phyloP scores from a whole-genome alignment of 2,113 vertebrate species.

The Vicugna pacos region DNA sequence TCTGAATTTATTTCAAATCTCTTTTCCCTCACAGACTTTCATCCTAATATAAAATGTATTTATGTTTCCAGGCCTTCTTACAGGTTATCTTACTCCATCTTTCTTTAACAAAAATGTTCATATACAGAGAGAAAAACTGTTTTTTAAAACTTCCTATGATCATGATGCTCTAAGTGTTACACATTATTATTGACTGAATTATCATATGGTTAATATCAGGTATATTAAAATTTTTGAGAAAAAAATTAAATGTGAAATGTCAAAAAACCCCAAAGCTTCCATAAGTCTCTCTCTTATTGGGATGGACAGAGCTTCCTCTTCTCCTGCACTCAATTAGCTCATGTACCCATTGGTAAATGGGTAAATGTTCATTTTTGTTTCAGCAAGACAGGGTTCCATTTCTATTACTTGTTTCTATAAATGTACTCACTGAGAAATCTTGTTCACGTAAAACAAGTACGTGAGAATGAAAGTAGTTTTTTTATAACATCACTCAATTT shows the following conservation, averaged over 20 bases:
- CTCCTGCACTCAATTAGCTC: background rate
- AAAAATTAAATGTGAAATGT: slow-evolving; percentile 49
- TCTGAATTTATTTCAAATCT: slow-evolving; percentile 24
- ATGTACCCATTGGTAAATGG: background rate
- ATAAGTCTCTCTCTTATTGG: background rate
- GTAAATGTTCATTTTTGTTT: slow-evolving; percentile 26
- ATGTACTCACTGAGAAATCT: slow-evolving; percentile 36
- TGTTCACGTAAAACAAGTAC: background rate
- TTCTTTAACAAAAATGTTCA: background rate
- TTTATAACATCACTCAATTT: background rate
- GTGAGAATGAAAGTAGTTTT: slow-evolving; percentile 31
- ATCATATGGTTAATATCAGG: background rate
- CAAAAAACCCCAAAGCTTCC: background rate
- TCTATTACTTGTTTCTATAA: background rate
- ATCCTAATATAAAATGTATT: slow-evolving; percentile 6
- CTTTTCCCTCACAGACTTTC: background rate
- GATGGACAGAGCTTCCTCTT: background rate
- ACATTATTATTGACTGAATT: background rate
- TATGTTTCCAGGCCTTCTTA: background rate
- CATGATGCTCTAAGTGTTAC: background rate
- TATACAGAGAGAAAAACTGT: background rate
- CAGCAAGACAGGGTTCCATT: background rate
- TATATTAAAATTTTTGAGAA: background rate
- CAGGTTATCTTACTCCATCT: background rate
- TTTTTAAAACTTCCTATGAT: slow-evolving; percentile 43